Percentiles rank a stretch among this genome's conserved stretches.
phyloP scores from a whole-genome alignment of 2,113 vertebrate species.

The Ptilonorhynchus violaceus region DNA sequence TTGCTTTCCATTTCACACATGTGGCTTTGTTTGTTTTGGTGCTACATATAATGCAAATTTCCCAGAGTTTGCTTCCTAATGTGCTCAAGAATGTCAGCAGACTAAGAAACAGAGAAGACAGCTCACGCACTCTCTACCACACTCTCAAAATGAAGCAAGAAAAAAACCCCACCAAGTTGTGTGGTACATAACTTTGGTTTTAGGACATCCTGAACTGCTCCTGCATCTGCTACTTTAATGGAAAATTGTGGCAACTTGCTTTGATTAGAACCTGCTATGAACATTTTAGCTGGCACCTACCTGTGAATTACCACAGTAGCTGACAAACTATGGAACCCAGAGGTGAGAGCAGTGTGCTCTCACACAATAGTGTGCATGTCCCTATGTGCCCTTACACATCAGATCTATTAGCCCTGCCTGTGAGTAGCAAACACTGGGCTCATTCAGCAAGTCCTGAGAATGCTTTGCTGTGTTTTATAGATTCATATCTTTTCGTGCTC shows the following conservation, averaged over 20 bases:
- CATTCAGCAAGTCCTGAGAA: not conserved
- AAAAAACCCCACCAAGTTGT: fast-evolving
- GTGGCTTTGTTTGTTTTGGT: not conserved
- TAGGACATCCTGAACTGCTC: not conserved
- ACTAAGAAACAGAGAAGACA: not conserved
- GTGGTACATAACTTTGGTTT: not conserved
- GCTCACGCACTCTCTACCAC: fast-evolving
- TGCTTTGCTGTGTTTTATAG: not conserved
- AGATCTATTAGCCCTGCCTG: not conserved
- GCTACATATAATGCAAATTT: not conserved
- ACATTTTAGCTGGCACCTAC: not conserved
- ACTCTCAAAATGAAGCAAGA: not conserved
- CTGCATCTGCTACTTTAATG: not conserved
- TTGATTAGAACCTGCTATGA: not conserved
- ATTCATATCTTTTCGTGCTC: fast-evolving
- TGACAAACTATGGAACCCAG: not conserved
- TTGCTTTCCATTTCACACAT: not conserved
- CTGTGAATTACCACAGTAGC: not conserved
- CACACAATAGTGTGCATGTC: fast-evolving
- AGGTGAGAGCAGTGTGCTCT: not conserved
- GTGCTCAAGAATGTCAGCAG: not conserved
- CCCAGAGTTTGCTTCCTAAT: not conserved
- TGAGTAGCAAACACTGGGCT: not conserved
- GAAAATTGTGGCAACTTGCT: not conserved
- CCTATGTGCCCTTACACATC: not conserved